These are phyloP conservation scores for Microcebus ravelobensis DNA, from an alignment of 2,113 vertebrate genomes.

Conservation along the genomic window DNA sequence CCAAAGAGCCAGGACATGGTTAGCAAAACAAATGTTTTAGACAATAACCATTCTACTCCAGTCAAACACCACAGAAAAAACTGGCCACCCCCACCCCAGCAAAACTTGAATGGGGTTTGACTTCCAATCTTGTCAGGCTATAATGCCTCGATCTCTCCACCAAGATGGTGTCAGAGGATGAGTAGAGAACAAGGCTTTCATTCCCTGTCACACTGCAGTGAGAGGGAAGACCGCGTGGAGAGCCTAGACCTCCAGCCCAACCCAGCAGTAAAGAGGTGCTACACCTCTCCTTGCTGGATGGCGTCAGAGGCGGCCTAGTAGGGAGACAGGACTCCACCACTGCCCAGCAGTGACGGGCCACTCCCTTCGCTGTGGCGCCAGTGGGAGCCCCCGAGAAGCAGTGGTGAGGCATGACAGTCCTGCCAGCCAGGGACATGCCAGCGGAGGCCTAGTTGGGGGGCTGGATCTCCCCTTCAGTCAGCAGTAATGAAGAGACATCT, in stretches of 20 bases:
- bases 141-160: background rate
- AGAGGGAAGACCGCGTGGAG: background rate
- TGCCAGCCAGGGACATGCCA: background rate
- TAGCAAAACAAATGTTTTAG: background rate
- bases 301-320: background rate
- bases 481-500: background rate
- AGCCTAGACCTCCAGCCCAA: background rate
- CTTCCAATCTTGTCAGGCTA: background rate
- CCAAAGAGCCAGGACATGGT: background rate
- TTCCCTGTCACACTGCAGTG: rapidly evolving
- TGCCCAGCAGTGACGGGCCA: background rate
- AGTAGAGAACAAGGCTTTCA: background rate
- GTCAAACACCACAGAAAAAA: background rate
- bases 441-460: background rate
- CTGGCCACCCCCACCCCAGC: background rate
- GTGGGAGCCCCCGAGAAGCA: background rate
- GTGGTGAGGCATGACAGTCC: background rate
- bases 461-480: background rate
- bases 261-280: background rate
- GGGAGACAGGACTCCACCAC: background rate
- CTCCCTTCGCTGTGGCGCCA: background rate
- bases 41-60: background rate
- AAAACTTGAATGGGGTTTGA: background rate
- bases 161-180: background rate
- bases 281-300: too few species aligned